Base-by-base conservation (phyloP, 2,888 invertebrate species). In the Dynastes hyllus region DNA sequence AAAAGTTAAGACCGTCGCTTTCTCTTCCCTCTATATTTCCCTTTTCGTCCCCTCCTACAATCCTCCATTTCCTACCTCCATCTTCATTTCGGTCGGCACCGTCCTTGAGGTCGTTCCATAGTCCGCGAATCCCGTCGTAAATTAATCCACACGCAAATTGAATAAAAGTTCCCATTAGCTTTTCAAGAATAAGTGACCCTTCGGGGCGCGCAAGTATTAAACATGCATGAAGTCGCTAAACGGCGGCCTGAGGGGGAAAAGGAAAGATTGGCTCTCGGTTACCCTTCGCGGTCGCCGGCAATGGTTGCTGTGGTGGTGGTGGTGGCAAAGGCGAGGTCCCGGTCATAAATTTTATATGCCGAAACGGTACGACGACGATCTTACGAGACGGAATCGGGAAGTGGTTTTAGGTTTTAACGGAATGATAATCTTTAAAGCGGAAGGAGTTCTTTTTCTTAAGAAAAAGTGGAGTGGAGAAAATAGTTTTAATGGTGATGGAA, bases 81-180 rank as follows among this genome's bases (percentile, higher is more conserved):
- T 13, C 53, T 53, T 16, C 45, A 11, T 45, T 45, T 45, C 45
- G 45, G 45, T 45, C 45, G 45, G 2, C 8, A 29, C 29, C 45
- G 32, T 29, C 29, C 63, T 63, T 29, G 63, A 63, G 55, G n/a
- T n/a, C 22, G n/a, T 53, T 22, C 22, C 22, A 22, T 22, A 22
- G 22, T 55, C 55, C 55, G 55, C 55, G 66, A 58, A 58, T 58
- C 55, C 55, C 55, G 16, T 29, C 53, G 69, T 78, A 84, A 86
- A 84, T 86, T 87, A 86, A 87, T 87, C 87, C 86, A 83, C 83
- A 84, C 84, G 85, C 86, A 87, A 87, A 87, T 87, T 87, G 87
- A 87, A 87, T 87, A 86, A 87, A 86, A 85, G 86, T 83, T 84
- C 84, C 86, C 86, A 86, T 87, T 87, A 86, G 85, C 82, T 84